Base-by-base conservation (phyloP, 2,888 invertebrate genomes). In the Patella caerulea region DNA sequence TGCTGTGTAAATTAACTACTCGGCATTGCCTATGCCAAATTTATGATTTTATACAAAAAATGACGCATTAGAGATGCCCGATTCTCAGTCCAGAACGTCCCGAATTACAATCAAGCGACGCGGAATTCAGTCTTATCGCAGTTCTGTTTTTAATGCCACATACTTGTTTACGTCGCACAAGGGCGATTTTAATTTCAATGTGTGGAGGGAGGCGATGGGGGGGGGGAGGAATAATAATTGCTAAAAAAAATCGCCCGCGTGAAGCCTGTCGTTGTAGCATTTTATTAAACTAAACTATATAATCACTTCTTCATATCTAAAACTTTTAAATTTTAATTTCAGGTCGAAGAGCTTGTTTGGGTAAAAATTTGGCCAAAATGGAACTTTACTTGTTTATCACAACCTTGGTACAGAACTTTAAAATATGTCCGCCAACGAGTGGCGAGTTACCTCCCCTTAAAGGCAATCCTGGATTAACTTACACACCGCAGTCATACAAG, bases 341-440 rank as follows among this genome's bases (percentile, higher is more conserved):
- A 85, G 85, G 85, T 72, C 74, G 77, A 24, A 72, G 85, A 45
- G 71, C 72, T 19, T 85, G 85, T 70, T 78, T 80, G 7, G 85
- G 85, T 1, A 79, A 80, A 59, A 56, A n/a, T 52, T 71, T 85
- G 9, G 86, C 84, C 12, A 75, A 78, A 59, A 84, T 84, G 83
- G 86, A 86, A 56, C 72, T 84, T 54, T 84, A 84, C 59, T 80
- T 79, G 24, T 78, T 83, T 54, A 56, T 85, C 4, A 78, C 83
- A 5, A 72, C 79, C 12, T 73, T 85, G 34, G 73, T 85, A 2
- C 82, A 83, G 71, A 73, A 79, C 53, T 85, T 81, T 74, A 79
- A 82, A 24, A 75, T 85, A 14, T 52, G n/a, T 17, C 78, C 76
- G 9, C 65, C 81, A 17, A 55, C 59, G 0, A 72, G 76, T 11